These are phyloP conservation scores for Nysson spinosus DNA, from an alignment of 2,888 invertebrate genomes.

Conservation along the genomic window DNA sequence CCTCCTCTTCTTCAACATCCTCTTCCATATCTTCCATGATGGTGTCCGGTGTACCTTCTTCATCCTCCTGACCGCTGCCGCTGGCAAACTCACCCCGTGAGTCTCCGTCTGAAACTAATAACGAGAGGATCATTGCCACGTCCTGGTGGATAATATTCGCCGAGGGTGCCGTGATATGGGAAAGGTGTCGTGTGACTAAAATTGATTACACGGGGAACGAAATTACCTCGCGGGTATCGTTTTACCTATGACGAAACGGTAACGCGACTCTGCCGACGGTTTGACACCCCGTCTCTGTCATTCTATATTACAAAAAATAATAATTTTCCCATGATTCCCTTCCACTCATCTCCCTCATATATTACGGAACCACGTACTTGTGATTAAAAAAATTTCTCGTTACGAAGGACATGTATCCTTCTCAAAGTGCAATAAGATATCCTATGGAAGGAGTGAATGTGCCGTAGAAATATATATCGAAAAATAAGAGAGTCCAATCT, in stretches of 20 bases:
- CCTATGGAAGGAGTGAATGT: no score
- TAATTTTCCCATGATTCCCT: background rate
- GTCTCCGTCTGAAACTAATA: conserved; percentile 78
- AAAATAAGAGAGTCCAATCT: background rate
- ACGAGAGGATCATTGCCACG: conserved; percentile 10
- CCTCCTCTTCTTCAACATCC: conserved; percentile 79
- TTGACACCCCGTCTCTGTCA: conserved; percentile 20
- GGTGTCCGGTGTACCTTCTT: conserved; percentile 70
- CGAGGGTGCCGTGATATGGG: conserved; percentile 41
- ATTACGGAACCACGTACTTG: background rate
- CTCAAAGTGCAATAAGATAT: background rate
- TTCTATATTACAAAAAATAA: background rate
- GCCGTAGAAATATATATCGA: no score
- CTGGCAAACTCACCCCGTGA: conserved; percentile 75
- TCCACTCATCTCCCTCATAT: background rate
- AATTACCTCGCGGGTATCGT: conserved; percentile 50
- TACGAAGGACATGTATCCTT: background rate
- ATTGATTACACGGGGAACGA: conserved; percentile 56
- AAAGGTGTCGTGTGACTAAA: conserved; percentile 60
- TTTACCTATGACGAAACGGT: conserved; percentile 43
- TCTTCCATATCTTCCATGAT: conserved; percentile 77
- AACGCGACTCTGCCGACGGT: conserved; percentile 24
- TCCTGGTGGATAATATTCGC: background rate
- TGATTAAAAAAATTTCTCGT: background rate
- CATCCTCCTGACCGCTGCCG: conserved; percentile 77